Evolutionary conservation across 2,888 invertebrate species (phyloP), one percentile per base, ranked within the genome.

Genomic region (Caenorhabditis auriculariae): DNA sequence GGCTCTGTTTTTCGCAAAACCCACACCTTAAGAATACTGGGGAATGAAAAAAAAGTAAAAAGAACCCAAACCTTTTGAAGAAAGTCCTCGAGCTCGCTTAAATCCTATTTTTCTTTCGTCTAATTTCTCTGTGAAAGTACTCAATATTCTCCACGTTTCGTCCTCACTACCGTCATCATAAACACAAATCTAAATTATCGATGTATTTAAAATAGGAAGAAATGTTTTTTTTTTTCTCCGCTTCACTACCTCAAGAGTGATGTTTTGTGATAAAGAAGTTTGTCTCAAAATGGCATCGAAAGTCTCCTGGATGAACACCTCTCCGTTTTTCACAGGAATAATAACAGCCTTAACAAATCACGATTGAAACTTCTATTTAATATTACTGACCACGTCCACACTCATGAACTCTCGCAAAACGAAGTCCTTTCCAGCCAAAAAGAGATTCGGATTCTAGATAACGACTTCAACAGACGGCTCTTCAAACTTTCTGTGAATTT

Each of bases 151-250:
- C 26, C 50, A 44, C 0, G 75, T 74, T 21, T 54, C 59, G 48
- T 77, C 77, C 6, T 46, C 53, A 44, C 74, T 75, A 7, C 73
- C 74, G 45, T 77, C 77, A 49, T 77, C 67, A 44, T 57, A 76
- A 6, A 77, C 41, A 41, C 68, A 74, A 15, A 77, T 54, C 75
- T 77, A 41, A 53, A 65, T 3, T 15, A 12, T 42, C 24, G 7
- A 43, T 6, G 44, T n/a, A 26, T n/a, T 50, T 15, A 28, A 35
- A 2, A 24, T 26, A n/a, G n/a, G n/a, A n/a, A n/a, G n/a, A n/a
- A n/a, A n/a, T n/a, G n/a, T n/a, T n/a, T n/a, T n/a, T n/a, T n/a
- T n/a, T n/a, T n/a, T n/a, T n/a, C 17, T 35, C 4, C 26, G 15
- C 9, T 9, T 19, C 24, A 23, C 5, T 39, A 57, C 27, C 24